Conservation (phyloP, 2,113 vertebrate genomes). For the Guaruba guarouba region DNA sequence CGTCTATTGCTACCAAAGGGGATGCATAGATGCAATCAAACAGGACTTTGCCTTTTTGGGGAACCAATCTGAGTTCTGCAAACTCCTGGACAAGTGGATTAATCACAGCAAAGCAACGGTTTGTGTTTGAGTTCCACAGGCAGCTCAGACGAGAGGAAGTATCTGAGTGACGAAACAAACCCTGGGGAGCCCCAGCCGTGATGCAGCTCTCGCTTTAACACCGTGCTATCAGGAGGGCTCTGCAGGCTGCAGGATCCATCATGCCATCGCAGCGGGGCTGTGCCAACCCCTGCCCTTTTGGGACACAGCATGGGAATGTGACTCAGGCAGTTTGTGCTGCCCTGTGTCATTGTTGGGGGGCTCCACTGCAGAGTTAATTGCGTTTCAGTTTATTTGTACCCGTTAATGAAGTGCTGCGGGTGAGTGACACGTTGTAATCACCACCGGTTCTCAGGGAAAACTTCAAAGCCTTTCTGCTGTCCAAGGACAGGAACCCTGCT, state of each 20-base stretch:
- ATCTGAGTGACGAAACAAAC: neutral
- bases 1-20: neutral
- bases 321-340: neutral
- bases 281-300: neutral
- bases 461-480: neutral
- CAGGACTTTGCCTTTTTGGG: neutral
- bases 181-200: neutral
- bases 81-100: neutral
- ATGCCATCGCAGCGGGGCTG: rapidly evolving
- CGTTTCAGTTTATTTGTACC: neutral
- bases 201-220: rapidly evolving
- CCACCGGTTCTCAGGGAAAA: neutral
- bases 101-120: neutral
- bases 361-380: neutral
- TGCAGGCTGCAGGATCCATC: neutral
- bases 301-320: neutral
- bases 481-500: neutral
- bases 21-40: constrained; percentile 5
- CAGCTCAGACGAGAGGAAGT: neutral
- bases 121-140: neutral
- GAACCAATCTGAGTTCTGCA: neutral
- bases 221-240: rapidly evolving
- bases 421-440: rapidly evolving
- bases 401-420: neutral
- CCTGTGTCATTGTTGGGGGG: neutral